Percentiles rank a stretch among this genome's conserved stretches.
phyloP scores from a whole-genome alignment of 2,113 vertebrate genomes.

The Myxocyprinus asiaticus region DNA sequence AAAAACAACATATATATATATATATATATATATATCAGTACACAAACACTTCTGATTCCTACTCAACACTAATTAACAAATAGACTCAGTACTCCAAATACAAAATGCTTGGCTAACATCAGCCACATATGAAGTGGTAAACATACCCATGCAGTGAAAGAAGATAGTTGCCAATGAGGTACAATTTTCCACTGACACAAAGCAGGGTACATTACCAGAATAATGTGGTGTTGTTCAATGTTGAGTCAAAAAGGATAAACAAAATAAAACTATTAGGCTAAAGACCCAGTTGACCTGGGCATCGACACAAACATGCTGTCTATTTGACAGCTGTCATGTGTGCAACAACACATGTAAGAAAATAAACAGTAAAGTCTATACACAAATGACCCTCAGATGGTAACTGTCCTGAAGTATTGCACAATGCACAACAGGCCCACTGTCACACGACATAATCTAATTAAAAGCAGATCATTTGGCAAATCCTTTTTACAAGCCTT shows the following conservation, averaged over 20 bases:
- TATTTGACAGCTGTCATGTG: not conserved
- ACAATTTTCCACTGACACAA: slow-evolving; percentile 26
- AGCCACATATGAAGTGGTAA: slow-evolving; percentile 4
- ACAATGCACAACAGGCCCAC: slow-evolving; percentile 8
- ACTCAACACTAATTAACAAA: not conserved
- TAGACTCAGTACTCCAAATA: not conserved
- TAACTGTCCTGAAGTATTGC: not conserved
- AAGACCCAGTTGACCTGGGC: not conserved
- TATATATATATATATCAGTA: not conserved
- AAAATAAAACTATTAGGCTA: not conserved
- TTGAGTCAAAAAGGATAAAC: not conserved
- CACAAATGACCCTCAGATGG: not conserved
- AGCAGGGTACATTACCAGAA: slow-evolving; percentile 21
- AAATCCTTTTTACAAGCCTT: not conserved
- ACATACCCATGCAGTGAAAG: slow-evolving; percentile 14
- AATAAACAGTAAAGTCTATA: not conserved
- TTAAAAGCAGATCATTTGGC: not conserved
- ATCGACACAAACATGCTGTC: not conserved
- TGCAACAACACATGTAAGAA: not conserved
- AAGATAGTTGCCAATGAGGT: not conserved
- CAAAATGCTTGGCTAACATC: slow-evolving; percentile 8
- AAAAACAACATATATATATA: not conserved
- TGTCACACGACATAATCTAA: not conserved
- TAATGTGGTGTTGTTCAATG: slow-evolving; percentile 1
- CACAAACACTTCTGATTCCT: not conserved